A percentile compares a stretch with the other conserved stretches of the same genome.
Conservation (phyloP, 2,888 invertebrate genomes). For the Eupithecia centaureata region DNA sequence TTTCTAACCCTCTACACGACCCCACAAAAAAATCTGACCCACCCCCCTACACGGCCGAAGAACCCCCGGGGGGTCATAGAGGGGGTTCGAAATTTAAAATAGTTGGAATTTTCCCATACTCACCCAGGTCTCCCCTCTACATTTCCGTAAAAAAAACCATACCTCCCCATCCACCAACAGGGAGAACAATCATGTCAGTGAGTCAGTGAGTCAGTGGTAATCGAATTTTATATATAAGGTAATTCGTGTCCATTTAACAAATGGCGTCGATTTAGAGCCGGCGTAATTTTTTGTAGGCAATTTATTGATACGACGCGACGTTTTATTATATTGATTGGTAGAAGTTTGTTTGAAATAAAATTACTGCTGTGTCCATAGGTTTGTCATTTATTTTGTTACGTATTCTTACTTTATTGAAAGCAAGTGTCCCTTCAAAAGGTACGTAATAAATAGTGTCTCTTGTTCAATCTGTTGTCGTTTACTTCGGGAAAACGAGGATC, state of each 20-base stretch:
- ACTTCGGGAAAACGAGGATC: conserved; percentile 35
- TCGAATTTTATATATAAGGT: neutral
- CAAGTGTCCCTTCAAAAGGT: neutral
- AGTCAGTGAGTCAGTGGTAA: too few relatives aligned
- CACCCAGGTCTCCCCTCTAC: too few relatives aligned
- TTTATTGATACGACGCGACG: conserved; percentile 13
- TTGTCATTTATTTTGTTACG: neutral
- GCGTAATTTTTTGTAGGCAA: conserved; percentile 15
- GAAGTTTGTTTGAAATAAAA: conserved; percentile 10
- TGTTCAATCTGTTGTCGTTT: conserved; percentile 37
- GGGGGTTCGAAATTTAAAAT: too few relatives aligned
- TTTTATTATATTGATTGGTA: conserved; percentile 25
- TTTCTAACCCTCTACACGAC: too few relatives aligned
- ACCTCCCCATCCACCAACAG: too few relatives aligned
- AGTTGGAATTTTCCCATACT: too few relatives aligned
- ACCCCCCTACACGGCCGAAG: too few relatives aligned
- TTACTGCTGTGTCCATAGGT: neutral
- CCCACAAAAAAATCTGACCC: too few relatives aligned
- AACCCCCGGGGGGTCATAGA: too few relatives aligned
- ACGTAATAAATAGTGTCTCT: conserved; percentile 19
- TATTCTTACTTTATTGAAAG: neutral
- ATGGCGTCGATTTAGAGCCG: conserved; percentile 26
- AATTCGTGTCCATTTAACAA: conserved; percentile 21
- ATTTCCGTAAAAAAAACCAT: too few relatives aligned
- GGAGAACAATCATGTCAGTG: too few relatives aligned